These are phyloP conservation scores for Sinocyclocheilus anshuiensis DNA, from an alignment of 2,113 vertebrate species.

Conservation along the genomic window DNA sequence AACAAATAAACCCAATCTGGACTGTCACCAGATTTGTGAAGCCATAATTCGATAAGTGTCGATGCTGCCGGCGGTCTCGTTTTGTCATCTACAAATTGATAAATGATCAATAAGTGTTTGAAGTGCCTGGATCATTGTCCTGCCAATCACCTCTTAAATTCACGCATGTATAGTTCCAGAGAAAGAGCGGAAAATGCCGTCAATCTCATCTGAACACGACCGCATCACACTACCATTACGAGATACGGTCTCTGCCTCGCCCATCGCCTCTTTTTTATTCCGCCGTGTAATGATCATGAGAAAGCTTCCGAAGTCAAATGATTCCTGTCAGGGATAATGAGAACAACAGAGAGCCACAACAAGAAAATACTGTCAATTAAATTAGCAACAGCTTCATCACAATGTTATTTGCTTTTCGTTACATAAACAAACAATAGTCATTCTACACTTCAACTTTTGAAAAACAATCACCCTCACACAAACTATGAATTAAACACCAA, in stretches of 20 bases:
- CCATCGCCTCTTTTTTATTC: conserved; percentile 39
- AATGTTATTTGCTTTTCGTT: background rate
- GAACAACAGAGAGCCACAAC: conserved; percentile 24
- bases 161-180: conserved; percentile 24
- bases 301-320: conserved; percentile 37
- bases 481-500: conserved; percentile 2
- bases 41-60: conserved; percentile 21
- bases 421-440: conserved; percentile 19
- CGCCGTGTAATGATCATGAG: conserved; percentile 38
- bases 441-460: background rate
- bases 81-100: conserved; percentile 37
- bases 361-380: conserved; percentile 35
- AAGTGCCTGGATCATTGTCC: conserved; percentile 52
- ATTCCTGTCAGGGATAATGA: conserved; percentile 42
- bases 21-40: conserved; percentile 36
- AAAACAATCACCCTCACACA: background rate
- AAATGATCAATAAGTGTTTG: conserved; percentile 50
- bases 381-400: conserved; percentile 30
- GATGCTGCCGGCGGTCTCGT: background rate
- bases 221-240: conserved; percentile 50
- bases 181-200: conserved; percentile 46
- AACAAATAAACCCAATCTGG: conserved; percentile 20
- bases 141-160: conserved; percentile 49
- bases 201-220: conserved; percentile 47
- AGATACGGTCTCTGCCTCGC: conserved; percentile 37